Evolutionary conservation across 2,888 invertebrate species (phyloP).

Genomic region (Lomographa bimaculata): DNA sequence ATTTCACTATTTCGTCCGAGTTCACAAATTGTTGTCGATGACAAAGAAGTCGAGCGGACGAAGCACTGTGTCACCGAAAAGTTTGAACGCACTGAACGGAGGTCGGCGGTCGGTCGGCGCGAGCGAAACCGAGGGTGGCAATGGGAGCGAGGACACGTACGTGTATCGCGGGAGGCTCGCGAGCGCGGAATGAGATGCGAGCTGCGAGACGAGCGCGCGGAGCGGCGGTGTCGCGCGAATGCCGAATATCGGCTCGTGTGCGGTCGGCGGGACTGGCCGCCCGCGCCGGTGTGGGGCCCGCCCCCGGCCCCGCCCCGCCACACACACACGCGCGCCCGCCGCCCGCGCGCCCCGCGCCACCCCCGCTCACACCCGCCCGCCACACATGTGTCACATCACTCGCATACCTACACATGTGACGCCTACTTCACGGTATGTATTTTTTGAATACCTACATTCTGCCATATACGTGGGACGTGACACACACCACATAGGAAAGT

Average conservation of each 20-base stretch:
- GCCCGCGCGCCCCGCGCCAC: constrained; percentile 49
- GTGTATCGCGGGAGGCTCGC: constrained; percentile 64
- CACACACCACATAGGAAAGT: constrained; percentile 1
- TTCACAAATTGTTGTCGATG: constrained; percentile 24
- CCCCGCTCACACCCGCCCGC: constrained; percentile 51
- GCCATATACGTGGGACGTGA: constrained; percentile 24
- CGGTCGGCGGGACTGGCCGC: constrained; percentile 58
- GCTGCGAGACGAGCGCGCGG: constrained; percentile 53
- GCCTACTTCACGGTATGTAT: constrained; percentile 72
- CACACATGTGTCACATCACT: constrained; percentile 69
- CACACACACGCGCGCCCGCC: constrained; percentile 56
- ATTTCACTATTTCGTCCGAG: constrained; percentile 53
- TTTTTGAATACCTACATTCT: constrained; percentile 65
- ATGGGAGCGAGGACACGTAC: constrained; percentile 50
- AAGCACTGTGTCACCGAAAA: constrained; percentile 52
- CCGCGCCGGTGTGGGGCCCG: constrained; percentile 59
- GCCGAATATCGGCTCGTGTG: constrained; percentile 58
- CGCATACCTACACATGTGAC: constrained; percentile 74
- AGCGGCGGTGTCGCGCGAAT: constrained; percentile 67
- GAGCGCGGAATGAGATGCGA: constrained; percentile 57
- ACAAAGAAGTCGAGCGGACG: constrained; percentile 32
- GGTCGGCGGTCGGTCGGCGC: constrained; percentile 41
- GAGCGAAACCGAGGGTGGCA: constrained; percentile 44
- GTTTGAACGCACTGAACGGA: constrained; percentile 58
- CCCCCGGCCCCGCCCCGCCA: constrained; percentile 66